A percentile compares a stretch with the other conserved stretches of the same genome.
Evolutionary conservation across 2,888 invertebrate genomes (phyloP).

Genomic region (Coelopa pilipes): DNA sequence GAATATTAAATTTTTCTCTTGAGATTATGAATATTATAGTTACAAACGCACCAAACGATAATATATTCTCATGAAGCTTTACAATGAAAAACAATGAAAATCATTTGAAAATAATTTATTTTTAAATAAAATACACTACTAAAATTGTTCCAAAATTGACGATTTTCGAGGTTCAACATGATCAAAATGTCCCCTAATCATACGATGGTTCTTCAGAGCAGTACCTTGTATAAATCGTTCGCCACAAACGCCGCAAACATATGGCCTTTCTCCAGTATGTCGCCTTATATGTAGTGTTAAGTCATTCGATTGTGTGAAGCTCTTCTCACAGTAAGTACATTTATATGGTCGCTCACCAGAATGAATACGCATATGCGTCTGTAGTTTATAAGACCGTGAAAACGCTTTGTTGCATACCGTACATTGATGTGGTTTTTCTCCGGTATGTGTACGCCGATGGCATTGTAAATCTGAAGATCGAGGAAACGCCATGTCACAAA

Average conservation of each 20-base stretch:
- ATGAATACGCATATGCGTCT: conserved; percentile 72
- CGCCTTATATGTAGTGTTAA: conserved; percentile 76
- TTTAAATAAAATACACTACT: conserved; percentile 1
- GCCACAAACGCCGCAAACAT: conserved; percentile 55
- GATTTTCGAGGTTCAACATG: conserved; percentile 32
- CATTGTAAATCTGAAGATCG: conserved; percentile 73
- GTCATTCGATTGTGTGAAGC: conserved; percentile 79
- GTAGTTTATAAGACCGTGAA: conserved; percentile 72
- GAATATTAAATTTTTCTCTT: too few relatives aligned
- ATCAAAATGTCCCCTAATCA: conserved; percentile 64
- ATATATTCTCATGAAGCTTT: too few relatives aligned
- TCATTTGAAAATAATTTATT: not conserved
- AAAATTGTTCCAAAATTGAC: conserved; percentile 28
- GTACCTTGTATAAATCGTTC: conserved; percentile 72
- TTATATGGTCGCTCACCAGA: conserved; percentile 72
- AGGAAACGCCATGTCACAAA: conserved; percentile 73
- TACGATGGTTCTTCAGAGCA: conserved; percentile 74
- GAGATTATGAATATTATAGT: too few relatives aligned
- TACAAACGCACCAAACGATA: too few relatives aligned
- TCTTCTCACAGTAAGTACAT: conserved; percentile 69
- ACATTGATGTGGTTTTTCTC: conserved; percentile 71
- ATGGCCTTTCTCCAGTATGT: conserved; percentile 71
- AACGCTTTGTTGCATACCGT: conserved; percentile 68
- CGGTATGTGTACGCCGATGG: conserved; percentile 73
- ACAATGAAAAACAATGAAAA: not conserved